Evolutionary conservation across 2,797 vertebrate species (phyloP).

Genomic region (Glyptemys insculpta): DNA sequence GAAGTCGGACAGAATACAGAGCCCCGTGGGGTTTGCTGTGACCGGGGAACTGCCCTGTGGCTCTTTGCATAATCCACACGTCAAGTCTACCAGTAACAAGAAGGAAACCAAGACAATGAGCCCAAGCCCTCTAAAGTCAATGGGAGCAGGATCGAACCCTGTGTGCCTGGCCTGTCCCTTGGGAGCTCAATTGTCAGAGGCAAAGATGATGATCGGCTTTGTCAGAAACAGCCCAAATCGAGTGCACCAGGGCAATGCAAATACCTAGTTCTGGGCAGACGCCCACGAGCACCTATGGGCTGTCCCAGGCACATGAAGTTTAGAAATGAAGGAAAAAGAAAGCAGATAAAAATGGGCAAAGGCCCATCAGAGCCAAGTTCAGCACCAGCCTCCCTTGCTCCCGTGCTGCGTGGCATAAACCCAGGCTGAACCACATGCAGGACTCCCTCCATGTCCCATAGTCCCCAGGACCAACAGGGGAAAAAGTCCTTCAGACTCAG

Average conservation of each 20-base stretch:
- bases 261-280: neutral
- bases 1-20: accelerated
- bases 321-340: no score
- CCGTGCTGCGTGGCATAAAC: neutral
- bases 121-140: no score
- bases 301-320: no score
- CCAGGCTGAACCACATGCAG: no score
- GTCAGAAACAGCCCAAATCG: neutral
- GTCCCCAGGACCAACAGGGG: no score
- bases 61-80: neutral
- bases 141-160: neutral
- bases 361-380: neutral
- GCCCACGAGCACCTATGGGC: neutral
- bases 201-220: no score
- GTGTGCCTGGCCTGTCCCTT: neutral
- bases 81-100: neutral
- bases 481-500: neutral
- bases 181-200: no score
- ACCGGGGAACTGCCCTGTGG: no score
- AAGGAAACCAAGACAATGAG: neutral
- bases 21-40: neutral
- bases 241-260: neutral
- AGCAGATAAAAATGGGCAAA: no score
- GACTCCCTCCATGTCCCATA: no score
- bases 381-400: no score